These are phyloP conservation scores for Shinisaurus crocodilurus DNA, from an alignment of 2,113 vertebrate genomes.

Conservation along the genomic window DNA sequence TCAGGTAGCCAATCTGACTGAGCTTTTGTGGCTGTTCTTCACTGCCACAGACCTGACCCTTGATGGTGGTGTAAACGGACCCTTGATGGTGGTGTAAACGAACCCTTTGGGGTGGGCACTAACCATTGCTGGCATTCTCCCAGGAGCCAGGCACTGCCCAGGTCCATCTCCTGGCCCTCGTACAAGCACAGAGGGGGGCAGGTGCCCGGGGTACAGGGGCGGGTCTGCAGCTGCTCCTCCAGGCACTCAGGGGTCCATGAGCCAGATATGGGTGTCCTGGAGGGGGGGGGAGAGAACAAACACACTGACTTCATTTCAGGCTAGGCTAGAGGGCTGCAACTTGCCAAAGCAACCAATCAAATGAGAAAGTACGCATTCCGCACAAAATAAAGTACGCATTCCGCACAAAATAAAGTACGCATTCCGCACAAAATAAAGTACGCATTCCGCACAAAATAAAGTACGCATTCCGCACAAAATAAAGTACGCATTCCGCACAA, in stretches of 20 bases:
- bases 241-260: slow-evolving; percentile 73
- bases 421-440: no score
- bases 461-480: no score
- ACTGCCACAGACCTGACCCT: background rate
- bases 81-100: no score
- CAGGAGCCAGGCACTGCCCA: slow-evolving; percentile 87
- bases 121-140: slow-evolving; percentile 89
- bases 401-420: no score
- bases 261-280: slow-evolving; percentile 80
- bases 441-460: no score
- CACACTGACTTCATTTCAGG: background rate
- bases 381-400: no score
- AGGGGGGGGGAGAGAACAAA: accelerated
- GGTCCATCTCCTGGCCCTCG: slow-evolving; percentile 60
- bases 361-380: no score
- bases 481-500: no score
- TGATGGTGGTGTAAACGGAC: no score
- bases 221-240: slow-evolving; percentile 83
- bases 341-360: background rate
- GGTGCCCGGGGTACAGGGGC: slow-evolving; percentile 75
- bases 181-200: slow-evolving; percentile 86
- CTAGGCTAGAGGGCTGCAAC: background rate
- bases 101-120: slow-evolving; percentile 43
- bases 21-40: background rate
- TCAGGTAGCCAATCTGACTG: background rate